Base-by-base conservation (phyloP, 2,888 invertebrate species). In the Caenorhabditis imperialis region DNA sequence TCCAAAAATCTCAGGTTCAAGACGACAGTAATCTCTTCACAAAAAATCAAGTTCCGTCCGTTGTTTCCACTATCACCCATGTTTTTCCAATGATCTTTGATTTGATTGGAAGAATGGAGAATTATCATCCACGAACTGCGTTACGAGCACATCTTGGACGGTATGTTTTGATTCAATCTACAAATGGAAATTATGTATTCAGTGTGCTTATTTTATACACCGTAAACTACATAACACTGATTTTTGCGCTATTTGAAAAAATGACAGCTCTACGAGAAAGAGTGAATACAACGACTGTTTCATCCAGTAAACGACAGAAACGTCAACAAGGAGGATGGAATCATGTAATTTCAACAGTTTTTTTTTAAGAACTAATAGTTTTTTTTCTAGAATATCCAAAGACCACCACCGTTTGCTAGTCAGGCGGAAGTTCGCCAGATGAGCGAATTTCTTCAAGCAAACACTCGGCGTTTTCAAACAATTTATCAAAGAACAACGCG, bases 181-280 rank as follows among this genome's bases (percentile, higher is more conserved):
- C n/a, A n/a, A n/a, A n/a, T n/a, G 38, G 63, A n/a, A 10, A 5
- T 4, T 14, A 14, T 8, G 30, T n/a, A 91, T 92, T 67, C 91
- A 95, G 97, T 88, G 97, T 98, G 60, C 94, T 97, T 93, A 92
- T 94, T 27, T 90, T 98, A 58, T 96, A 98, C 90, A 91, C 98
- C 74, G 91, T 98, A 73, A 98, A 96, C 89, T 91, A 98, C 81
- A 96, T 96, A 89, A 95, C 96, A 0, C 90, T 98, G 70, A 83
- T 96, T 89, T 93, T 96, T 88, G 95, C 97, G 0, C 91, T 94
- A 69, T 95, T 96, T 88, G 93, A 92, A 79, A 95, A 95, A 91
- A 95, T 97, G 78, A 83, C 87, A 18, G 79, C 78, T 8, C 47
- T 76, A 3, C 54, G 75, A 37, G 58, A 53, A n/a, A 47, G 71